Evolutionary conservation across 2,797 vertebrate species (phyloP), one percentile per base, ranked within the genome.

Genomic region (Nannoperca australis): DNA sequence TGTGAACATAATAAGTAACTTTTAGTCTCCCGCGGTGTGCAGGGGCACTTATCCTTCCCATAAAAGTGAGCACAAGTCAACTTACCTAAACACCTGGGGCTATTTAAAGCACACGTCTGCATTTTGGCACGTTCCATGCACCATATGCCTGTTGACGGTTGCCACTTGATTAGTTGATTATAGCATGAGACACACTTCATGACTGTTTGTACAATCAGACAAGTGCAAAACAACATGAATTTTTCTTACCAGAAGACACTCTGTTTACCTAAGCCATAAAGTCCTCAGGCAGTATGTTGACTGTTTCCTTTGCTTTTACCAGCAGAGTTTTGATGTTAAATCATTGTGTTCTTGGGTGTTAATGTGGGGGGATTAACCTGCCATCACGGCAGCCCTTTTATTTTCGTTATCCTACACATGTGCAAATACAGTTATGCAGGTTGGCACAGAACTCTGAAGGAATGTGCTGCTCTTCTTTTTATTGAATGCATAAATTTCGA

Each of bases 401-500:
- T 76, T 87, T 75, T 77, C 17, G 32, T 82, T 86, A 76, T 84
- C 85, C 78, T 76, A 49, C 80, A 65, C 76, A 44, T 79, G 84
- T 84, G 83, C 80, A 89, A 87, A 91, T 88, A 82, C 74, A 80
- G 83, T 78, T 83, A 85, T 79, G 84, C 82, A 84, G 84, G 86
- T 91, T 89, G 87, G 88, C 90, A 92, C 87, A 89, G 76, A 89
- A 83, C 79, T 71, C 80, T 63, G 72, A 38, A 78, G 84, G 91
- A 93, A 93, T 92, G 88, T 66, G 67, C 85, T 58, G 75, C 64
- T 86, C 78, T 86, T 76, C 75, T 85, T 90, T 85, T 93, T 83
- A 91, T 86, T 89, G 82, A 91, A 86, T 79, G 72, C 91, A 92
- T 92, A 89, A 91, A 93, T 91, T 89, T 73, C 85, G 84, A 76